Base-by-base conservation (phyloP, 2,888 invertebrate genomes). In the Microchrysa polita region DNA sequence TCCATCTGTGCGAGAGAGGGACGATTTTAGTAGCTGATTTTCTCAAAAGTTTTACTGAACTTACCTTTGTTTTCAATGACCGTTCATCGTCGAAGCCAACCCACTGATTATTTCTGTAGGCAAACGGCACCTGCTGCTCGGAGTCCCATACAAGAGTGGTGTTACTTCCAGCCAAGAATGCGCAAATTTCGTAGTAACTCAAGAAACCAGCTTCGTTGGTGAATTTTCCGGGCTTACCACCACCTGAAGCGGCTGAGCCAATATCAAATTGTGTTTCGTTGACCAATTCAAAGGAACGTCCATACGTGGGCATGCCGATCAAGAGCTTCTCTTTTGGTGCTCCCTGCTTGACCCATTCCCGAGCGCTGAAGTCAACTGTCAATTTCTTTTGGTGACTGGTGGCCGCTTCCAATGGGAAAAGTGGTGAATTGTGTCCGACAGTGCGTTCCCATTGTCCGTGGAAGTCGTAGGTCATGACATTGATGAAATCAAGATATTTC, bases 401-500 rank as follows among this genome's bases (percentile, higher is more conserved):
- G 20, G 96, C 93, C 78, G 94, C 93, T 82, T 95, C 95, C 23
- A 96, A 86, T 0, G 96, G 93, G 85, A 91, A 95, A 0, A 96
- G 88, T 0, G 96, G 96, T 71, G 95, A 94, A 86, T 96, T 96
- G 84, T 96, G 96, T 5, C 96, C 96, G 1, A 96, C 95, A 77
- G 94, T 93, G 74, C 95, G 88, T 82, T 96, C 96, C 96, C 96
- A 96, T 82, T 95, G 95, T 0, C 96, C 96, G 81, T 96, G 96
- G 88, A 96, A 96, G 83, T 96, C 96, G 81, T 96, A 97, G 0
- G 96, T 95, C 96, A 96, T 96, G 10, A 96, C 93, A 82, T 96
- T 96, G 82, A 96, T 95, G 82, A 93, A 95, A 85, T 97, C 96
- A 81, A 96, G 87, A 82, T 95, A 96, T 86, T 96, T 96, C 4